phyloP scores from a whole-genome alignment of 1,140 invertebrate genomes.

The Trachelipus rathkii region DNA sequence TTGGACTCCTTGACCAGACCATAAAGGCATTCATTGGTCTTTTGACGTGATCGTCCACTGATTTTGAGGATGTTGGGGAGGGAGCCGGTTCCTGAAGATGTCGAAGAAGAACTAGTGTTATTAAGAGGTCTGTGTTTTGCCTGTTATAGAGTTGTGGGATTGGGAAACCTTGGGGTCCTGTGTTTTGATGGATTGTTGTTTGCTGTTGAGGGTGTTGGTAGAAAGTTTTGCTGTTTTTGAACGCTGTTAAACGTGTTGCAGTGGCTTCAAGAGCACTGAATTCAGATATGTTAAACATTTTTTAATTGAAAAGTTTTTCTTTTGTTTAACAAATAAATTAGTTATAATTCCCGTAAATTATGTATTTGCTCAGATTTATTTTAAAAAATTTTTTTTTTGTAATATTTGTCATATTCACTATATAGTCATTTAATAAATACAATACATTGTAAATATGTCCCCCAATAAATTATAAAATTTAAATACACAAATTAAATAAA shows the following conservation, averaged over 20 bases:
- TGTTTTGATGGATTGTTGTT: neutral
- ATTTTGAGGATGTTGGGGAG: neutral
- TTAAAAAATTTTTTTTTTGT: no score
- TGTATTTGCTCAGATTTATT: no score
- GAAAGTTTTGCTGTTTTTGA: neutral
- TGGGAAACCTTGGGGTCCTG: neutral
- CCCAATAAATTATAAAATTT: no score
- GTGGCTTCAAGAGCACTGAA: neutral
- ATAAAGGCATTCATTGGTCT: conserved; percentile 68
- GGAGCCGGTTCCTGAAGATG: neutral
- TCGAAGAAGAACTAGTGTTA: neutral
- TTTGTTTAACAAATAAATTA: no score
- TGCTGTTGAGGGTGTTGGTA: neutral
- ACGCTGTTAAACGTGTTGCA: neutral
- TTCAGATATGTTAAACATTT: conserved; percentile 5
- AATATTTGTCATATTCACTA: no score
- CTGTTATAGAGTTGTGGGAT: neutral
- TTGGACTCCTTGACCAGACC: conserved; percentile 81
- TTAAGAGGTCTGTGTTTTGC: neutral
- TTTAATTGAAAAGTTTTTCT: neutral
- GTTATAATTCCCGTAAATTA: no score
- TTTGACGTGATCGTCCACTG: conserved; percentile 56
- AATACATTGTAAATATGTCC: no score
- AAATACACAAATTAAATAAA: no score
- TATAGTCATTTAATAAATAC: no score